These are phyloP conservation scores for Athetis lepigone DNA, from an alignment of 2,888 invertebrate genomes.

Conservation along the genomic window DNA sequence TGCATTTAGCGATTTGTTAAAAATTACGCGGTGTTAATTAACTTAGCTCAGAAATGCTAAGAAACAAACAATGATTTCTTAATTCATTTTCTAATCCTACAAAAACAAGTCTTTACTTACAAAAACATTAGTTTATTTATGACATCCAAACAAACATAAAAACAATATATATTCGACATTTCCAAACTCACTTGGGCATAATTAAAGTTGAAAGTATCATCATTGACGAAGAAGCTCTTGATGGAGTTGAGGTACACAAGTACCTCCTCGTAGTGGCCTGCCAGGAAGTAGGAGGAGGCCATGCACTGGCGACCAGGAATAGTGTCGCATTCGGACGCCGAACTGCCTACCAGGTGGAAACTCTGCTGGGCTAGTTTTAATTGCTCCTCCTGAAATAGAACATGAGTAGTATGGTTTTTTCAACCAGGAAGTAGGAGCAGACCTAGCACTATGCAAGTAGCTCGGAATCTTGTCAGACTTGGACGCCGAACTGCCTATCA, in stretches of 20 bases:
- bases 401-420: neutral
- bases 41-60: too few species aligned
- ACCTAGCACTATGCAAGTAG: too few species aligned
- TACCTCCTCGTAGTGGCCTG: constrained; percentile 98
- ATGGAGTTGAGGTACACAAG: constrained; percentile 99
- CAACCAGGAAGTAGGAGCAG: too few species aligned
- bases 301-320: constrained; percentile 99
- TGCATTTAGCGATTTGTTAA: too few species aligned
- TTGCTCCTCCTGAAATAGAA: constrained; percentile 94
- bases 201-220: constrained; percentile 97
- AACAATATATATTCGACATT: neutral
- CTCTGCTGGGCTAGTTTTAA: constrained; percentile 98
- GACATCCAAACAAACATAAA: too few species aligned
- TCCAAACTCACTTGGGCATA: constrained; percentile 92
- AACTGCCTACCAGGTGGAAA: constrained; percentile 98
- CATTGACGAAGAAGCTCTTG: constrained; percentile 98
- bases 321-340: constrained; percentile 99
- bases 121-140: too few species aligned
- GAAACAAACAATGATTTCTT: too few species aligned
- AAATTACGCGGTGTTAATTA: too few species aligned
- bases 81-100: too few species aligned
- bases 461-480: too few species aligned
- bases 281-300: constrained; percentile 99
- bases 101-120: too few species aligned
- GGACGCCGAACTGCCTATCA: too few species aligned